A percentile compares a stretch with the other conserved stretches of the same genome.
phyloP scores from a whole-genome alignment of 2,888 invertebrate species.

The Tuberolachnus salignus region DNA sequence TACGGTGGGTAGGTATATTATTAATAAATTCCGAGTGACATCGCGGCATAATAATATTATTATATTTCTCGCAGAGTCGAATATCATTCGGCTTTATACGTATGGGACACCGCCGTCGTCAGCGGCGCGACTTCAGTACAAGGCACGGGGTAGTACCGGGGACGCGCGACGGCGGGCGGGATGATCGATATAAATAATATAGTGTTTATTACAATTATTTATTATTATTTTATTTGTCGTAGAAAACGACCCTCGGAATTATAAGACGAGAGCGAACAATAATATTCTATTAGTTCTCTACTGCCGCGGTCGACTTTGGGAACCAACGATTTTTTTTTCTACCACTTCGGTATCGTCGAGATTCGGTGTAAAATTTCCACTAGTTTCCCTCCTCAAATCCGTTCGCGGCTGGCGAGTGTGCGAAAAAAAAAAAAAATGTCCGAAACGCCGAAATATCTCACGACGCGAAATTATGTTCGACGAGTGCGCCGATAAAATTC shows the following conservation, averaged over 20 bases:
- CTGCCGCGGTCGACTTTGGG: no score
- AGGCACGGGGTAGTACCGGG: constrained; percentile 46
- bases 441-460: no score
- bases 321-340: no score
- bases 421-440: background rate
- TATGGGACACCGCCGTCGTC: background rate
- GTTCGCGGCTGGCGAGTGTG: background rate
- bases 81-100: no score
- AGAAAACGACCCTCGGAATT: constrained; percentile 15
- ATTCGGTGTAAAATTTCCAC: no score
- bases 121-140: constrained; percentile 10
- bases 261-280: background rate
- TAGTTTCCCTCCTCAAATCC: no score
- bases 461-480: constrained; percentile 12
- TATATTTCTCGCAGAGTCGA: no score
- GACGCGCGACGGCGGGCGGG: background rate
- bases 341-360: no score
- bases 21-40: no score
- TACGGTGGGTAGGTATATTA: no score
- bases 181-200: constrained; percentile 37
- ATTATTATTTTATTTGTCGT: background rate
- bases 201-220: background rate
- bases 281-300: no score
- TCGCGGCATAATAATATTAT: no score
- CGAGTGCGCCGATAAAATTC: background rate